Evolutionary conservation across 2,113 vertebrate species (phyloP), one percentile per base, ranked within the genome.

Genomic region (Ginglymostoma cirratum): DNA sequence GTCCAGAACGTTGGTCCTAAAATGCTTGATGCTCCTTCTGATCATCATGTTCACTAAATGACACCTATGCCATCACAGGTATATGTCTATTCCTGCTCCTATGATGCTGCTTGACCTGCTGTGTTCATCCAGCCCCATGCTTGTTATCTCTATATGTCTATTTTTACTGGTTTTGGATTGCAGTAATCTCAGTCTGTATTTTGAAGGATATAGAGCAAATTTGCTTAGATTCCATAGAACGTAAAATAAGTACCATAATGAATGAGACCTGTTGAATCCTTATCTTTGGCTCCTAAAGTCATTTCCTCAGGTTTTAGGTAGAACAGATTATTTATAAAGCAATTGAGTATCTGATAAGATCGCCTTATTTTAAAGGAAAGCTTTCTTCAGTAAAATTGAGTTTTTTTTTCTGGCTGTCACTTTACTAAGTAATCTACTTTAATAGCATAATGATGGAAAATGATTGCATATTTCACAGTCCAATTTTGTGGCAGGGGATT

Each of bases 391-490:
- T 24, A 89, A 55, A 89, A 52, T 89, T 83, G 38, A 83, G 17
- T 83, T 89, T 89, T 89, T 55, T 55, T 89, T 55, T 83, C 45
- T 89, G 86, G 86, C 86, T 89, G 86, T 89, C 86, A 55, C 48
- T 55, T 7, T 8, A 89, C 12, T 42, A 55, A 89, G 52, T 48
- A 89, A 89, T 89, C 86, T 83, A 83, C 80, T 83, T 83, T 83
- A 83, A 42, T 83, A 45, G 38, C 38, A 42, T 89, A 89, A 55
- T 89, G 24, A 89, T 89, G 48, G 48, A 89, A 89, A 89, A 89
- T 89, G 3, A 14, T 89, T 55, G 48, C 24, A 55, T 55, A 45
- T 48, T 55, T 23, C 30, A 89, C 42, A 55, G 48, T 14, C 45
- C 27, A 89, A 89, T 83, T 42, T 6, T 55, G 85, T 89, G 24